Percentiles rank a stretch among this genome's conserved stretches.
Conservation (phyloP, 2,113 vertebrate species). For the Rynchops niger region DNA sequence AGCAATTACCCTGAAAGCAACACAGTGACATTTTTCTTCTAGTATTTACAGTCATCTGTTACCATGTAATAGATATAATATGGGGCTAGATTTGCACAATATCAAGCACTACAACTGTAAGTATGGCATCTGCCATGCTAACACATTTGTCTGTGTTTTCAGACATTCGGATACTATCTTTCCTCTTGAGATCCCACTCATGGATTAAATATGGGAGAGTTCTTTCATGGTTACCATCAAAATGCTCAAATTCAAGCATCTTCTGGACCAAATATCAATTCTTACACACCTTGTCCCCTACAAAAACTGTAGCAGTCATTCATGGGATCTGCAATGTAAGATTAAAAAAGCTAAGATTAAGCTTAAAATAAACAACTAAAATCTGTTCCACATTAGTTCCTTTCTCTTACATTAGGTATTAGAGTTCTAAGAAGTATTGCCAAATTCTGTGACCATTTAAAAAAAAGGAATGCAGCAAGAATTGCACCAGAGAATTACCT, state of each 20-base stretch:
- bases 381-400: background rate
- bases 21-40: background rate
- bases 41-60: background rate
- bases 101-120: background rate
- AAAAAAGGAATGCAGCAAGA: background rate
- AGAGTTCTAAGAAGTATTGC: background rate
- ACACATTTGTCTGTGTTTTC: background rate
- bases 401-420: background rate
- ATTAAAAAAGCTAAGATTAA: background rate
- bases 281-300: background rate
- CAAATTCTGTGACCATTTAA: background rate
- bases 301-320: background rate
- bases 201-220: background rate
- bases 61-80: background rate
- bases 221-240: background rate
- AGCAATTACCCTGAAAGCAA: background rate
- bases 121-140: background rate
- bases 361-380: background rate
- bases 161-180: background rate
- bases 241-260: background rate
- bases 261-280: background rate
- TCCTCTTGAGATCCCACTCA: background rate
- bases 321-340: background rate
- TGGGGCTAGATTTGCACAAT: background rate
- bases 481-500: background rate